Percentiles rank a stretch among this genome's conserved stretches.
phyloP scores from a whole-genome alignment of 2,113 vertebrate species.

The Xiphias gladius region DNA sequence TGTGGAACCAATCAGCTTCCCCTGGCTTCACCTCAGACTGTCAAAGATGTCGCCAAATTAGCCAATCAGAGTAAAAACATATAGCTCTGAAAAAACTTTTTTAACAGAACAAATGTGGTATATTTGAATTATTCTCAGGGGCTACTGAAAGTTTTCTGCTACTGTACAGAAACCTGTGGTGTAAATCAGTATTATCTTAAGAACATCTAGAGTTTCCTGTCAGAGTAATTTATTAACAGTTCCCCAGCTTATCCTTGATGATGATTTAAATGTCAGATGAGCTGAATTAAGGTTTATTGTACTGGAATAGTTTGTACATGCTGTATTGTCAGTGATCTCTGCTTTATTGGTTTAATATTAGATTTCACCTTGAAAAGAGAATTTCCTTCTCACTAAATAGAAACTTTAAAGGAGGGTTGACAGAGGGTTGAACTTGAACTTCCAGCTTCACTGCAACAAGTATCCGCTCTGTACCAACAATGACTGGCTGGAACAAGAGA shows the following conservation, averaged over 20 bases:
- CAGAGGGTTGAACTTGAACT: neutral
- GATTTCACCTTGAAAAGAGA: neutral
- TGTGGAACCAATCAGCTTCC: neutral
- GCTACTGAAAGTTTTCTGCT: neutral
- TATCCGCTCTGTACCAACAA: neutral
- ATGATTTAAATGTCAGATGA: neutral
- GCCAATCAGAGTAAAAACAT: slow-evolving; percentile 4
- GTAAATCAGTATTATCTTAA: neutral
- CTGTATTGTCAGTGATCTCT: neutral
- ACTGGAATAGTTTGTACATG: neutral
- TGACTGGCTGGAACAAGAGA: neutral
- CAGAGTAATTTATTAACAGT: neutral
- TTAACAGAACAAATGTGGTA: neutral
- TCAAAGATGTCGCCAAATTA: slow-evolving; percentile 19
- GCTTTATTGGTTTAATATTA: neutral
- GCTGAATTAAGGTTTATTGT: neutral
- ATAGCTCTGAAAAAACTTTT: neutral
- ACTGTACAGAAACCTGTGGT: too few relatives aligned
- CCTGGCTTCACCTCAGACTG: slow-evolving; percentile 10
- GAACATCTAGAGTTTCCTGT: neutral
- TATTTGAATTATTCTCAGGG: neutral
- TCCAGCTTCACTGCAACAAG: neutral
- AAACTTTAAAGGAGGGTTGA: neutral
- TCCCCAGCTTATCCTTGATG: neutral
- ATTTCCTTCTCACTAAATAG: neutral